phyloP scores from a whole-genome alignment of 2,888 invertebrate genomes.

The Spisula solida region DNA sequence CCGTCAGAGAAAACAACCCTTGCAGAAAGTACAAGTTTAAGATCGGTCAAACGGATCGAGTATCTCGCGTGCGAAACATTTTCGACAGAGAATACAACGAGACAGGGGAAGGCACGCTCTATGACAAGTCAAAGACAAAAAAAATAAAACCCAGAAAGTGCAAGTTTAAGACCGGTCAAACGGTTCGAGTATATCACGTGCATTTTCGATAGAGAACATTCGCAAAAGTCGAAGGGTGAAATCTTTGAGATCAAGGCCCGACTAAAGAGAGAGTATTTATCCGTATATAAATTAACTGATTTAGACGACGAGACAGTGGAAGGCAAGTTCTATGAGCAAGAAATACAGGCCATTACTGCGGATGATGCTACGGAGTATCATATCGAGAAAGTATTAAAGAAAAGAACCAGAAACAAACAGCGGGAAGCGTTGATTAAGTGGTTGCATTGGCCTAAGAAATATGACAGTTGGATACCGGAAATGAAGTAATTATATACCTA shows the following conservation, averaged over 20 bases:
- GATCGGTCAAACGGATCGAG: conserved; percentile 48
- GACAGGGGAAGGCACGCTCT: conserved; percentile 52
- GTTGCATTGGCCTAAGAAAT: conserved; percentile 69
- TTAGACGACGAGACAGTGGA: conserved; percentile 54
- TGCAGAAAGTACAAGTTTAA: conserved; percentile 54
- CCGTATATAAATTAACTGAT: conserved; percentile 50
- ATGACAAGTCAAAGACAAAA: no score
- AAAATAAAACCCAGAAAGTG: no score
- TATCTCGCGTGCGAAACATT: conserved; percentile 48
- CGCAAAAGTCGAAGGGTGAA: conserved; percentile 64
- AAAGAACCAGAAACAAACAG: conserved; percentile 44
- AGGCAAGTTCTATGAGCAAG: conserved; percentile 60
- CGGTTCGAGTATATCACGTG: conserved; percentile 48
- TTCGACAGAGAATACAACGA: conserved; percentile 61
- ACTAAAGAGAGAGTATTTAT: conserved; percentile 49
- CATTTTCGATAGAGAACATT: conserved; percentile 62
- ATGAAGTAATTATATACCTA: no score
- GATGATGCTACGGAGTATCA: conserved; percentile 51
- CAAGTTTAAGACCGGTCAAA: conserved; percentile 56
- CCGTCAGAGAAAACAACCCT: no score
- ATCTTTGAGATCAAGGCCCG: conserved; percentile 53
- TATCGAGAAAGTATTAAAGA: conserved; percentile 57
- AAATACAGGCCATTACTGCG: conserved; percentile 57
- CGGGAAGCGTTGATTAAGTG: conserved; percentile 62
- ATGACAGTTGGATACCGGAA: conserved; percentile 36